A percentile compares a stretch with the other conserved stretches of the same genome.
Evolutionary conservation across 1,140 invertebrate species (phyloP).

Genomic region (Diachasmimorpha longicaudata): DNA sequence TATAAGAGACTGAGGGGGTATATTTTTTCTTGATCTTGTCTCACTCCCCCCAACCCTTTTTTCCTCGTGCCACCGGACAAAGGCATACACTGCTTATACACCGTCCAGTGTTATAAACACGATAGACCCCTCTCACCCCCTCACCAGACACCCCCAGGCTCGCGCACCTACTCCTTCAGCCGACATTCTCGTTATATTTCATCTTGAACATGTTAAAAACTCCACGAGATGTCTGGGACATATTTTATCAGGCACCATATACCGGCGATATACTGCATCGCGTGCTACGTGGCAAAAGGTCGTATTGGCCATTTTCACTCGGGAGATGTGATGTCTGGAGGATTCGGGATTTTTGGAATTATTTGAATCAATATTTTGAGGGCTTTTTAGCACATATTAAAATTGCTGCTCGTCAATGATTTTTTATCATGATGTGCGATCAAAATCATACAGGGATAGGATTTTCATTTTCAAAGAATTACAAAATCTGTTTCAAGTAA

Average conservation of each 20-base stretch:
- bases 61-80: neutral
- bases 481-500: no score
- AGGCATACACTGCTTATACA: neutral
- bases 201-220: neutral
- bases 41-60: neutral
- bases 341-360: no score
- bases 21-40: constrained; percentile 14
- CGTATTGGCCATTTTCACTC: no score
- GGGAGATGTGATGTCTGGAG: no score
- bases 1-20: constrained; percentile 1
- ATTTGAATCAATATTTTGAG: no score
- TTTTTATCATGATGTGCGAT: no score
- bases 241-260: neutral
- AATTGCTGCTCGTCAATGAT: no score
- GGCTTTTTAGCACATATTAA: no score
- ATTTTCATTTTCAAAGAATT: no score
- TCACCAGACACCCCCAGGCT: neutral
- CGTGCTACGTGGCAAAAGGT: neutral
- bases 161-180: neutral
- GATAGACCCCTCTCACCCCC: neutral
- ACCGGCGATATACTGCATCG: neutral
- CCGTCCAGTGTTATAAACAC: neutral
- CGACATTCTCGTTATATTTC: neutral
- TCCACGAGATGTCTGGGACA: neutral
- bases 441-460: no score